Evolutionary conservation across 2,797 vertebrate species (phyloP).

Genomic region (Onychomys leucogaster): DNA sequence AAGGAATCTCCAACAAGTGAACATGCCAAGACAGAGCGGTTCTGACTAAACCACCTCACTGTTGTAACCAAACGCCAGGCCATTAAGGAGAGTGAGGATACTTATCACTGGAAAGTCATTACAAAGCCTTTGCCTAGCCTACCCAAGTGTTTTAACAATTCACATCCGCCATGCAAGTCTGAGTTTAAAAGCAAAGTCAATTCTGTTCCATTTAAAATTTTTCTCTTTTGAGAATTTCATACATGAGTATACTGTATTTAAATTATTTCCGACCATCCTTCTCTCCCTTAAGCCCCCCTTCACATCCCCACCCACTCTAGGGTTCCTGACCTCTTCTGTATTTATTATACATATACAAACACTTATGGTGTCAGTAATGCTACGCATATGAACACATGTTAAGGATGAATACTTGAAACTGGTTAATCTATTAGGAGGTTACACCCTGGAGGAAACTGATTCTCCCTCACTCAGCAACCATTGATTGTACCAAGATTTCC

Average conservation of each 20-base stretch:
- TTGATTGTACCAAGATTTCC: neutral
- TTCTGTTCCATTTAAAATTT: neutral
- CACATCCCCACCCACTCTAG: neutral
- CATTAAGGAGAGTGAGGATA: neutral
- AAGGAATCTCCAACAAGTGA: conserved; percentile 26
- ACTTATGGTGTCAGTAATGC: neutral
- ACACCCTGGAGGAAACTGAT: neutral
- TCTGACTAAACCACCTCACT: neutral
- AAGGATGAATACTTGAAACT: neutral
- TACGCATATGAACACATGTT: neutral
- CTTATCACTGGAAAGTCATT: neutral
- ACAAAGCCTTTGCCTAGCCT: neutral
- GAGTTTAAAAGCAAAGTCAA: neutral
- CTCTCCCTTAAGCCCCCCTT: too few relatives aligned
- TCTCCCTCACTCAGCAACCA: neutral
- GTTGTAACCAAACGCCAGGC: neutral
- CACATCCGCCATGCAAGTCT: neutral
- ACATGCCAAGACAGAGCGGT: neutral
- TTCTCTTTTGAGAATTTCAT: neutral
- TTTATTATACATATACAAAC: too few relatives aligned
- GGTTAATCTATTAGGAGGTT: too few relatives aligned
- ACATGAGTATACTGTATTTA: neutral
- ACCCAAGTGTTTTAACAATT: neutral
- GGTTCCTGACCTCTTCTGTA: neutral
- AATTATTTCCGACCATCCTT: neutral